These are phyloP conservation scores for Ichneumon xanthorius DNA, from an alignment of 2,888 invertebrate species.

Conservation along the genomic window DNA sequence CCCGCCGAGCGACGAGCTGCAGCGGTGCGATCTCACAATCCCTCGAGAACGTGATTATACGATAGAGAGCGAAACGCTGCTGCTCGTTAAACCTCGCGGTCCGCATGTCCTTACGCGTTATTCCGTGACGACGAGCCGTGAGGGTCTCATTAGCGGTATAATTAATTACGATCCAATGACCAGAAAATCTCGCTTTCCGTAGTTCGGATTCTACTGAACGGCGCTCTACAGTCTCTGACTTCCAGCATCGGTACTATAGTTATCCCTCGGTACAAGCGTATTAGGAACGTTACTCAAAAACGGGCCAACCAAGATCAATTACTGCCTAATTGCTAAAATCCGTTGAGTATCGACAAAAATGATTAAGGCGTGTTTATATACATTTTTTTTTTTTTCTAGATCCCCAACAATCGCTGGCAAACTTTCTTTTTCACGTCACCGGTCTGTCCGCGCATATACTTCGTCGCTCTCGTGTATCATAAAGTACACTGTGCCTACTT, in stretches of 20 bases:
- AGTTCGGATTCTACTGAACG: slow-evolving; percentile 11
- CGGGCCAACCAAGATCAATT: slow-evolving; percentile 36
- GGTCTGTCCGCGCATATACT: slow-evolving; percentile 35
- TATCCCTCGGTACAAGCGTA: neutral
- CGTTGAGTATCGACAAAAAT: slow-evolving; percentile 26
- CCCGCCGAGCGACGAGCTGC: slow-evolving; percentile 21
- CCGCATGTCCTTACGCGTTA: slow-evolving; percentile 66
- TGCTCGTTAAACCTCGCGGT: slow-evolving; percentile 60
- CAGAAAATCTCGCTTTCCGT: slow-evolving; percentile 55
- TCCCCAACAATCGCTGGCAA: slow-evolving; percentile 36
- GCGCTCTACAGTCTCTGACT: neutral
- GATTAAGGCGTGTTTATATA: neutral
- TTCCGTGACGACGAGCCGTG: slow-evolving; percentile 71
- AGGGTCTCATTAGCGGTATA: slow-evolving; percentile 76
- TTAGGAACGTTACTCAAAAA: slow-evolving; percentile 6
- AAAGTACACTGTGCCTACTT: slow-evolving; percentile 53
- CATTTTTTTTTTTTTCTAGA: slow-evolving; percentile 17
- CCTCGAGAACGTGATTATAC: slow-evolving; percentile 55
- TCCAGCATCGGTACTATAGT: neutral
- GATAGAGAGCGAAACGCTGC: slow-evolving; percentile 53
- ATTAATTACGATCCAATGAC: slow-evolving; percentile 74
- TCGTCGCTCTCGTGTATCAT: slow-evolving; percentile 29
- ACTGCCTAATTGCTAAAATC: slow-evolving; percentile 25
- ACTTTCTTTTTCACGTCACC: slow-evolving; percentile 49
- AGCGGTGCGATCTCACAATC: slow-evolving; percentile 49